Conservation (phyloP, 2,113 vertebrate genomes). For the Carassius auratus region DNA sequence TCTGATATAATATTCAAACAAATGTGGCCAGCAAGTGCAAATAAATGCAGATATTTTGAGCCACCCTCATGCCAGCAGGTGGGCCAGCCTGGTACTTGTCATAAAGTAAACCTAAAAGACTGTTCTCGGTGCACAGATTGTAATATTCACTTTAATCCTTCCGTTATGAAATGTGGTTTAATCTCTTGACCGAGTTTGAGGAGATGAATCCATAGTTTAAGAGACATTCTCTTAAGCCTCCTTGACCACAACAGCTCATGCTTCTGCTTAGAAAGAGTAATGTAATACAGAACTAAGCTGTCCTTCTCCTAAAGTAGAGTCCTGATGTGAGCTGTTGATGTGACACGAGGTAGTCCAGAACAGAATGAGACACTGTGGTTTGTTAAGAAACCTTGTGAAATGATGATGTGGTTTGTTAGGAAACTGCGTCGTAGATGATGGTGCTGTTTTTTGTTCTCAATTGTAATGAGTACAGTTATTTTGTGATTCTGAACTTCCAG, state of each 20-base stretch:
- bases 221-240: not conserved
- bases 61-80: not conserved
- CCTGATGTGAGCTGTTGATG: not conserved
- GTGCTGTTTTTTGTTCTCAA: not conserved
- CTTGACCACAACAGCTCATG: not conserved
- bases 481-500: not conserved
- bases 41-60: slow-evolving; percentile 3
- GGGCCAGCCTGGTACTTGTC: not conserved
- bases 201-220: not conserved
- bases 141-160: not conserved
- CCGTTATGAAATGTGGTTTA: not conserved
- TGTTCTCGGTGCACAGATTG: not conserved
- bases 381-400: too few species aligned
- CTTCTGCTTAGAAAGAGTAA: not conserved
- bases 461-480: not conserved
- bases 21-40: not conserved
- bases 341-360: not conserved
- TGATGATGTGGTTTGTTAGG: not conserved
- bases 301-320: not conserved
- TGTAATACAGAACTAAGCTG: slow-evolving; percentile 11
- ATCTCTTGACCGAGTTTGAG: not conserved
- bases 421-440: not conserved
- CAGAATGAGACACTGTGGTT: not conserved
- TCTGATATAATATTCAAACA: not conserved
- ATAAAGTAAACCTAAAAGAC: too few species aligned